Conservation (phyloP, 2,888 invertebrate species). For the Drosophila multiciliata region DNA sequence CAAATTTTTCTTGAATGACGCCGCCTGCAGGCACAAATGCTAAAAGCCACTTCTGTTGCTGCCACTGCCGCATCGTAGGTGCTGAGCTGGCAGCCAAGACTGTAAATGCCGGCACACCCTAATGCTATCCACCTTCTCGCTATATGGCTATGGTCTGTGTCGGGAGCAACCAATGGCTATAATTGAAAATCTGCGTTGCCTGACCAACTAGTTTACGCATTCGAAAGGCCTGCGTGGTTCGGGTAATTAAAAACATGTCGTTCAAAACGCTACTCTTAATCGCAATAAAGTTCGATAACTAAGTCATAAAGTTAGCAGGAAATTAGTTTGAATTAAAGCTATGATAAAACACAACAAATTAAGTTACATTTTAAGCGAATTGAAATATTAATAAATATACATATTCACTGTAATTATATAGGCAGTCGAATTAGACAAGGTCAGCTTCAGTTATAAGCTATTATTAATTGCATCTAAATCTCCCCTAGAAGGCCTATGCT, state of each 20-base stretch:
- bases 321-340: too few relatives aligned
- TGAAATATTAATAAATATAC: background rate
- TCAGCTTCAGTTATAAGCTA: background rate
- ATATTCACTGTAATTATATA: background rate
- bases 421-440: background rate
- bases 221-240: constrained; percentile 65
- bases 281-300: constrained; percentile 24
- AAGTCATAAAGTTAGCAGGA: constrained; percentile 10
- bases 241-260: constrained; percentile 78
- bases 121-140: constrained; percentile 44
- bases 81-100: constrained; percentile 33
- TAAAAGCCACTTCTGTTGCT: constrained; percentile 7
- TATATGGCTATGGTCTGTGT: background rate
- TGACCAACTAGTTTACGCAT: constrained; percentile 76
- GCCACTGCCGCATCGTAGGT: constrained; percentile 41
- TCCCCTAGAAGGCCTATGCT: background rate
- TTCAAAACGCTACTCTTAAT: constrained; percentile 53
- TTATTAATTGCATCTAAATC: background rate
- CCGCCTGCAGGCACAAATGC: constrained; percentile 47
- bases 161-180: constrained; percentile 49
- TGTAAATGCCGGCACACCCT: constrained; percentile 67
- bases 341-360: background rate
- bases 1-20: constrained; percentile 59
- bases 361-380: background rate
- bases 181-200: constrained; percentile 72